Conservation (phyloP, 2,888 invertebrate species). For the Malthinus seriepunctatus region DNA sequence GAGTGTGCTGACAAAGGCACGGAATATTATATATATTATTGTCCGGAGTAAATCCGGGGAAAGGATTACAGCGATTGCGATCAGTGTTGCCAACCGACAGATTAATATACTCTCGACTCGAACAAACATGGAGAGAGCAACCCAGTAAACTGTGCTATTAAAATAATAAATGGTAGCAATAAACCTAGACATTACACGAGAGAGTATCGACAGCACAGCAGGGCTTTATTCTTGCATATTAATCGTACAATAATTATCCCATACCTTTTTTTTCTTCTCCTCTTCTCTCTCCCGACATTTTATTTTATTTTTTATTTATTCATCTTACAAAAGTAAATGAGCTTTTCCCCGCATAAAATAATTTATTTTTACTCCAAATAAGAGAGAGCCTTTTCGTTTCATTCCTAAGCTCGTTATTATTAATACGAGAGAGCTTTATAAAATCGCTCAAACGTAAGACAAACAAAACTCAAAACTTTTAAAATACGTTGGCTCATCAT, state of each 20-base stretch:
- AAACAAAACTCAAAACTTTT: slow-evolving; percentile 34
- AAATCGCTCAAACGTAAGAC: slow-evolving; percentile 32
- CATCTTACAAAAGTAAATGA: too few relatives aligned
- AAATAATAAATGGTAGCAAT: slow-evolving; percentile 52
- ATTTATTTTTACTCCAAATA: background rate
- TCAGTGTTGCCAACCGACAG: slow-evolving; percentile 36
- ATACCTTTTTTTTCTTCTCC: slow-evolving; percentile 6
- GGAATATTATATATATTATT: slow-evolving; percentile 42
- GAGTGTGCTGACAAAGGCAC: slow-evolving; percentile 38
- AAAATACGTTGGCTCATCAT: slow-evolving; percentile 34
- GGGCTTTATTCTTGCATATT: slow-evolving; percentile 49
- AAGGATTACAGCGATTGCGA: slow-evolving; percentile 41
- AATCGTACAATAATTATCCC: slow-evolving; percentile 50
- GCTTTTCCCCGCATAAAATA: background rate
- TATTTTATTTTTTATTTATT: background rate
- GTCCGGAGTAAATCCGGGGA: slow-evolving; percentile 45
- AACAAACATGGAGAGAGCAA: slow-evolving; percentile 43
- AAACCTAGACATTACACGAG: slow-evolving; percentile 51
- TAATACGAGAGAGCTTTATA: slow-evolving; percentile 27
- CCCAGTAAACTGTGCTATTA: slow-evolving; percentile 50
- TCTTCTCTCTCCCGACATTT: slow-evolving; percentile 1
- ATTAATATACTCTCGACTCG: slow-evolving; percentile 40
- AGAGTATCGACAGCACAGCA: slow-evolving; percentile 49
- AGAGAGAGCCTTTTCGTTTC: slow-evolving; percentile 21
- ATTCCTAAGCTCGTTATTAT: slow-evolving; percentile 30